Evolutionary conservation across 30 jellyfish, hydroid and myxozoan species (phyloP), one percentile per base, ranked within the genome.

Genomic region (Aurelia aurita complex sp. Pacific): DNA sequence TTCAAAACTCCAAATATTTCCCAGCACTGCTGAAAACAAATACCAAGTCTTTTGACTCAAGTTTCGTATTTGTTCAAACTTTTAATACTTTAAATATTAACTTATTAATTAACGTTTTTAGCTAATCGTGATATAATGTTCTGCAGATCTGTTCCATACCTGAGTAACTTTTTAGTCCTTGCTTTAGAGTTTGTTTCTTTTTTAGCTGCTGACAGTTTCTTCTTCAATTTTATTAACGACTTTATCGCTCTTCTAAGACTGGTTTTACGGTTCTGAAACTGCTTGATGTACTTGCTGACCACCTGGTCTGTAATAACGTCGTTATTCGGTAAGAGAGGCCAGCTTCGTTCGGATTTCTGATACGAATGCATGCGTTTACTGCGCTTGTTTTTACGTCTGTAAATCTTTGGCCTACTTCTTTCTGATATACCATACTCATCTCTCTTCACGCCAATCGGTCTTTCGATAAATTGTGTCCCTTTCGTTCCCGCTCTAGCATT

Each of bases 381-480:
- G 23, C 82, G 86, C 59, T 84, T 84, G 32, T 50, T 61, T 81
- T 84, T 84, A 16, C 85, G 87, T 17, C 83, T 83, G 55, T 64
- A 40, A 5, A 65, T 43, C 53, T 69, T 73, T 67, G 91, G 80
- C 40, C 87, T 65, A 43, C 93, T 84, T 50, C 93, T 40, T 54
- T 84, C 93, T 12, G 82, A 73, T 19, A 73, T 10, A 2, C 34
- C 74, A 19, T 10, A 7, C 34, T 62, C 50, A 64, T 35, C 55
- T 64, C 87, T 46, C 64, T 74, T 84, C 60, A 84, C 93, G 17
- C 93, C 93, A 42, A 84, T 84, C 53, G 93, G 93, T 38, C 93
- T 74, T 57, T 84, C 88, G 51, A 84, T 84, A 64, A 84, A 84
- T 23, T 71, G 87, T 51, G 65, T 61, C 19, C 77, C 72, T 64